These are phyloP conservation scores for Paratrypauchen microcephalus DNA, from an alignment of 2,797 vertebrate species.

Conservation along the genomic window DNA sequence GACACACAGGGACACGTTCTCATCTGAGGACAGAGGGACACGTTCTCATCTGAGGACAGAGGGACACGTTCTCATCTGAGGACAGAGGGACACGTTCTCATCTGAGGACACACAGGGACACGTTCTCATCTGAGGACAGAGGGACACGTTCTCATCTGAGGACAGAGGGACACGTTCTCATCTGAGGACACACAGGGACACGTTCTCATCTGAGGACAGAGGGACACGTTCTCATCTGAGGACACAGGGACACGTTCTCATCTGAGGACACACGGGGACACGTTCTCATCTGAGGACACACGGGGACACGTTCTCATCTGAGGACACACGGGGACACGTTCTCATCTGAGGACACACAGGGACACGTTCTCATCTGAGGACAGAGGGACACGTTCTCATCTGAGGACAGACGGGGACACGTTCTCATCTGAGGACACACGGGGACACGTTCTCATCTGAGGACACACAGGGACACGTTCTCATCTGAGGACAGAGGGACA, in stretches of 20 bases:
- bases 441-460: constrained; percentile 83
- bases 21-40: constrained; percentile 69
- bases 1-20: constrained; percentile 83
- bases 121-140: constrained; percentile 80
- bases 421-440: no score
- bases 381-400: constrained; percentile 82
- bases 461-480: constrained; percentile 83
- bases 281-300: constrained; percentile 83
- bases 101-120: constrained; percentile 90
- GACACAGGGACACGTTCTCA: constrained; percentile 86
- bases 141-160: constrained; percentile 83
- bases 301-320: constrained; percentile 85
- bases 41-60: no score
- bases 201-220: constrained; percentile 77
- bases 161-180: not conserved
- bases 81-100: not conserved
- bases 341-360: constrained; percentile 82
- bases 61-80: constrained; percentile 83
- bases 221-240: no score
- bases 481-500: constrained; percentile 69
- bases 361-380: constrained; percentile 83
- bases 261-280: constrained; percentile 84
- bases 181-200: constrained; percentile 90
- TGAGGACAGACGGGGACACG: constrained; percentile 48
- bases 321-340: constrained; percentile 81